Percentiles rank a stretch among this genome's conserved stretches.
phyloP scores from a whole-genome alignment of 2,113 vertebrate genomes.

The Embiotoca jacksoni region DNA sequence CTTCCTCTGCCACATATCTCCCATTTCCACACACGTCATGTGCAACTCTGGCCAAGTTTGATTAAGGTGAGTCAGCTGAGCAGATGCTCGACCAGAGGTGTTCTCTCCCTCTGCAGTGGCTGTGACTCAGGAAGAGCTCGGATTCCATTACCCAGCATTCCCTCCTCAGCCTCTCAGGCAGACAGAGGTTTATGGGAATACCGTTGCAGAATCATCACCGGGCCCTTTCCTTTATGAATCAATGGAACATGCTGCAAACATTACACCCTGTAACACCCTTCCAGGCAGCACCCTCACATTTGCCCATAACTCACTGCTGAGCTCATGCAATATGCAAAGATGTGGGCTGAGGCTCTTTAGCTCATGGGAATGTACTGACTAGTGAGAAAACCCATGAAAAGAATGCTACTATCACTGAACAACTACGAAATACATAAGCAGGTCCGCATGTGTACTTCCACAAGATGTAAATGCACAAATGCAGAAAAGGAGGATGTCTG shows the following conservation, averaged over 20 bases:
- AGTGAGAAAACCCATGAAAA: constrained; percentile 34
- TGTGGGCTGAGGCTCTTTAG: constrained; percentile 42
- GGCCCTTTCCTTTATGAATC: constrained; percentile 79
- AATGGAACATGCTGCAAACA: constrained; percentile 82
- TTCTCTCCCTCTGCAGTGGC: constrained; percentile 65
- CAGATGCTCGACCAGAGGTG: constrained; percentile 62
- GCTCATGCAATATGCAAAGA: constrained; percentile 66
- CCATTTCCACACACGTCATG: constrained; percentile 55
- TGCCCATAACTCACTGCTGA: constrained; percentile 79
- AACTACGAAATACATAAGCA: constrained; percentile 22
- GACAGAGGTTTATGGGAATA: constrained; percentile 83
- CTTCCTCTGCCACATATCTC: constrained; percentile 54
- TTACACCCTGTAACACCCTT: constrained; percentile 69
- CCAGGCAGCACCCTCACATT: constrained; percentile 69
- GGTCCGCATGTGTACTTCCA: background rate
- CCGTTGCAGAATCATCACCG: constrained; percentile 80
- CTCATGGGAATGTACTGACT: constrained; percentile 54
- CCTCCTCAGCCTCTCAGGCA: constrained; percentile 58
- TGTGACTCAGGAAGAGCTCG: constrained; percentile 70
- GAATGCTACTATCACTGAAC: constrained; percentile 44
- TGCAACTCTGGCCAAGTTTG: constrained; percentile 38
- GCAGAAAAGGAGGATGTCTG: constrained; percentile 13
- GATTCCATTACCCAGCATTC: constrained; percentile 78
- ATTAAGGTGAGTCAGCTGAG: constrained; percentile 72
- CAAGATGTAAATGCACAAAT: constrained; percentile 7